These are phyloP conservation scores for Oscheius sp. DNA, from an alignment of 1,140 invertebrate genomes.

Conservation along the genomic window DNA sequence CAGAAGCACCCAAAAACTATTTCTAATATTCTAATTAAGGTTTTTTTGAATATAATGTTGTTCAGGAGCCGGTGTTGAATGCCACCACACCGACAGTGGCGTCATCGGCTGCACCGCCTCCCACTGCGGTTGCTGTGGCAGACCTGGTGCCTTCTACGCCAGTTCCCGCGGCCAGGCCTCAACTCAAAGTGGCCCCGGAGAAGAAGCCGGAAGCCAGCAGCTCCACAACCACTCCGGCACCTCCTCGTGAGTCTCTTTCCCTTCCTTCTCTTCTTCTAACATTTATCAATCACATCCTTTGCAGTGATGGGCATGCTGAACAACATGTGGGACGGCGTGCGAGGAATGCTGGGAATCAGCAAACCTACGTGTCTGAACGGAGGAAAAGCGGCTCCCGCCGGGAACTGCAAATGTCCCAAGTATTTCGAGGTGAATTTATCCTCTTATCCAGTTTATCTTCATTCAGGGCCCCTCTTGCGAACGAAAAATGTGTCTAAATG, in stretches of 20 bases:
- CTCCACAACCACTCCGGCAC: background rate
- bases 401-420: conserved; percentile 10
- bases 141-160: background rate
- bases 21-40: background rate
- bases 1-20: too few relatives aligned
- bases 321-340: conserved; percentile 2
- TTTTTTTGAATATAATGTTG: background rate
- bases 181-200: background rate
- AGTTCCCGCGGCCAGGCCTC: background rate
- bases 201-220: background rate
- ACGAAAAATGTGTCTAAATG: conserved; percentile 7
- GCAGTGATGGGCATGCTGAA: conserved; percentile 10
- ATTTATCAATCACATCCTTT: background rate
- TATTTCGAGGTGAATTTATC: conserved; percentile 1
- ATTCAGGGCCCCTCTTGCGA: conserved; percentile 5
- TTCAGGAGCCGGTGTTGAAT: background rate
- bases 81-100: background rate
- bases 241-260: background rate
- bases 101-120: background rate
- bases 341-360: conserved; percentile 5
- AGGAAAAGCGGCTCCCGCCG: conserved; percentile 4
- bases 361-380: conserved; percentile 7
- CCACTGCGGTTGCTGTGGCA: background rate
- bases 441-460: background rate
- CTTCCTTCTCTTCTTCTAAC: too few relatives aligned